Conservation (phyloP, 2,113 vertebrate genomes). For the Holacanthus passer region DNA sequence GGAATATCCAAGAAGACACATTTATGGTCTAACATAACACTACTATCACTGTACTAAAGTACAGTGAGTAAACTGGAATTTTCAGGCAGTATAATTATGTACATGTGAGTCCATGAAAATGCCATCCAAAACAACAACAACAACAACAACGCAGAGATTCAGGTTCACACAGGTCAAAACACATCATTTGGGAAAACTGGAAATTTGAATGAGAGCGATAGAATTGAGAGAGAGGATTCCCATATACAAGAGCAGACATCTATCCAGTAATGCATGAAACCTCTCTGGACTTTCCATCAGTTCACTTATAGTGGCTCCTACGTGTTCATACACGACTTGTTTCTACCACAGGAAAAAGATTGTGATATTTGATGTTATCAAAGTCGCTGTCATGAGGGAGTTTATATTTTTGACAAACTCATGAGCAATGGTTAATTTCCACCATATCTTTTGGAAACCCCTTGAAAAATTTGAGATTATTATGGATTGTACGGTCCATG, state of each 20-base stretch:
- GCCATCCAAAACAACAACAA: background rate
- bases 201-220: background rate
- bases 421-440: background rate
- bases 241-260: background rate
- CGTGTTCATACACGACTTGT: no score
- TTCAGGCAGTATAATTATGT: background rate
- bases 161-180: background rate
- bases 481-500: background rate
- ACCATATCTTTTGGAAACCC: background rate
- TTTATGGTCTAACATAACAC: no score
- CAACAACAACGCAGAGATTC: background rate
- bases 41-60: background rate
- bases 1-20: no score
- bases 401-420: background rate
- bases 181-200: background rate
- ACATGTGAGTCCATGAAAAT: constrained; percentile 6
- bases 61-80: background rate
- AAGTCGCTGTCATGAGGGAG: background rate
- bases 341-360: background rate
- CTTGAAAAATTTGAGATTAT: background rate
- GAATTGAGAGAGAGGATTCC: background rate
- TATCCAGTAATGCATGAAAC: background rate
- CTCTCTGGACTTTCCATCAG: constrained; percentile 36
- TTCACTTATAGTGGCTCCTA: no score
- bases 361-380: background rate